Evolutionary conservation across 2,888 invertebrate genomes (phyloP).

Genomic region (Xanthorhoe spadicearia): DNA sequence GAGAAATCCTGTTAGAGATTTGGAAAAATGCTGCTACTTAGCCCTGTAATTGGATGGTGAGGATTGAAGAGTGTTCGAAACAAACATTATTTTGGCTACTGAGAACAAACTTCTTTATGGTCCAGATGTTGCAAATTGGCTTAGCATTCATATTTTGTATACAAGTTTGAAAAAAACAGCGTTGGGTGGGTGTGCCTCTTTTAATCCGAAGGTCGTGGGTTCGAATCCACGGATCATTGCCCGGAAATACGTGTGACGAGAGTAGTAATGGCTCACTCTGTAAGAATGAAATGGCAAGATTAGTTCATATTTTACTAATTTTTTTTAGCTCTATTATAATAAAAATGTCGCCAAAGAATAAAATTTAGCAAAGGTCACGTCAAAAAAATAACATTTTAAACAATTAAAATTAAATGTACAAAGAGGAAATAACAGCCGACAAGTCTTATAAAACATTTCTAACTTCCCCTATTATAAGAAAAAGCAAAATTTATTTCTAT

Average conservation of each 20-base stretch:
- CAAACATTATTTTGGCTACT: slow-evolving; percentile 13
- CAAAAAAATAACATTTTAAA: not conserved
- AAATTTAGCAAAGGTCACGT: too few species aligned
- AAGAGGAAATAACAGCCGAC: not conserved
- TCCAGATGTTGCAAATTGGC: too few species aligned
- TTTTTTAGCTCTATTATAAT: not conserved
- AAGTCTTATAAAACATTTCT: slow-evolving; percentile 5
- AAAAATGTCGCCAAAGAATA: not conserved
- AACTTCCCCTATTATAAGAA: slow-evolving; percentile 8
- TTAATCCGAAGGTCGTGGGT: too few species aligned
- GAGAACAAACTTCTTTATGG: too few species aligned
- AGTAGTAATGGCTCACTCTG: too few species aligned
- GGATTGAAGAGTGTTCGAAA: slow-evolving; percentile 3
- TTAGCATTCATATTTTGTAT: too few species aligned
- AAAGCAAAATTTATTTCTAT: slow-evolving; percentile 20
- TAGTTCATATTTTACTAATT: too few species aligned
- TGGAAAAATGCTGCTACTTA: slow-evolving; percentile 18
- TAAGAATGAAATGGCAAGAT: too few species aligned
- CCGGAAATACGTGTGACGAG: too few species aligned
- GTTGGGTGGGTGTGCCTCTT: too few species aligned
- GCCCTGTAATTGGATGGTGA: slow-evolving; percentile 20
- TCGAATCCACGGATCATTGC: too few species aligned
- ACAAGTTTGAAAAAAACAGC: too few species aligned
- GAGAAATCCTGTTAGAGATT: slow-evolving; percentile 19
- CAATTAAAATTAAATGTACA: not conserved